Percentiles rank a stretch among this genome's conserved stretches.
Evolutionary conservation across 2,113 vertebrate genomes (phyloP).

Genomic region (Cercopithecus mona): DNA sequence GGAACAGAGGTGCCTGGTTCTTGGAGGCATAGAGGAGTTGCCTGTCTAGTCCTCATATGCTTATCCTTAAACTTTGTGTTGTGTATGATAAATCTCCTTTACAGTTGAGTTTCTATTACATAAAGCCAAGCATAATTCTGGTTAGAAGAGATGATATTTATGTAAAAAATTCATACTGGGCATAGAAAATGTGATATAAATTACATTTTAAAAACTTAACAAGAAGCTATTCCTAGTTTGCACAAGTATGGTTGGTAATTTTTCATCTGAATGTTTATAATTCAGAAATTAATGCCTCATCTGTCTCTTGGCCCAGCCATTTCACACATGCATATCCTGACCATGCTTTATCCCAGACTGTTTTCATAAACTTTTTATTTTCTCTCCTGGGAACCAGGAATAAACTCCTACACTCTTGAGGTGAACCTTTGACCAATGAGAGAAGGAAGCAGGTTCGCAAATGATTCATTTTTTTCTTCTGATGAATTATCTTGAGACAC

Average conservation of each 20-base stretch:
- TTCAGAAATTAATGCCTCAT: neutral
- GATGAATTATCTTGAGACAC: neutral
- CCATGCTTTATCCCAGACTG: neutral
- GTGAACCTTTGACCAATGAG: neutral
- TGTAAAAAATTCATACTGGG: neutral
- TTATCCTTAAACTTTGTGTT: neutral
- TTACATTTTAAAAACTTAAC: neutral
- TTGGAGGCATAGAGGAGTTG: neutral
- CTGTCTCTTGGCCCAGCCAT: neutral
- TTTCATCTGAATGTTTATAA: neutral
- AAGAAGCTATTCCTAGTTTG: neutral
- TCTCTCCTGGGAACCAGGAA: neutral
- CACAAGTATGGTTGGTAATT: neutral
- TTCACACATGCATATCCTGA: neutral
- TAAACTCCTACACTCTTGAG: neutral
- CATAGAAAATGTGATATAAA: neutral
- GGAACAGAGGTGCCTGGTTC: neutral
- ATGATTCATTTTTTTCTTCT: neutral
- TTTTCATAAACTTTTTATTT: neutral
- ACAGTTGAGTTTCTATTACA: neutral
- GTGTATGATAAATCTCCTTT: neutral
- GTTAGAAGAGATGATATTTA: neutral
- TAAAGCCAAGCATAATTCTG: neutral
- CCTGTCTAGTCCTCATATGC: neutral
- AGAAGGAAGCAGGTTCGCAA: neutral